Percentiles rank a stretch among this genome's conserved stretches.
phyloP scores from a whole-genome alignment of 2,113 vertebrate genomes.

The Poeciliopsis prolifica region DNA sequence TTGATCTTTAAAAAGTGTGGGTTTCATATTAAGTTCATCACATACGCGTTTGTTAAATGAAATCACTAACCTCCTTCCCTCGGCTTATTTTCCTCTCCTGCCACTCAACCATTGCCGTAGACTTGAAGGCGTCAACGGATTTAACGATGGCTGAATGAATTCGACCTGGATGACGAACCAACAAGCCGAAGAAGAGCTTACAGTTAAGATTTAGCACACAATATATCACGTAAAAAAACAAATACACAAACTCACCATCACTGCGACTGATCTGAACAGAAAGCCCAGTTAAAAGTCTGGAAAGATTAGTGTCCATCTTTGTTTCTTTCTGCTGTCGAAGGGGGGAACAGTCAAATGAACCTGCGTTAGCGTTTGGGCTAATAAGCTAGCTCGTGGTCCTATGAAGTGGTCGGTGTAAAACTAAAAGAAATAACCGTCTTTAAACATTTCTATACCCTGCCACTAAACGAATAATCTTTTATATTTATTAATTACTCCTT shows the following conservation, averaged over 20 bases:
- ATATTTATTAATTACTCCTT: not conserved
- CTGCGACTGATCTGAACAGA: constrained; percentile 73
- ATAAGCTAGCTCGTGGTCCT: not conserved
- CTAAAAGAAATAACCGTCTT: not conserved
- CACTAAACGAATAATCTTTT: not conserved
- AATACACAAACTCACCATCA: constrained; percentile 64
- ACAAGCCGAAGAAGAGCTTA: not conserved
- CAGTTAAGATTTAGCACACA: not conserved
- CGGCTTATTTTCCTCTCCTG: constrained; percentile 52
- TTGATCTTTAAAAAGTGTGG: not conserved
- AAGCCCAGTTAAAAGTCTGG: constrained; percentile 57
- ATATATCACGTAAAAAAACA: too few relatives aligned
- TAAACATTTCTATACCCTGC: not conserved
- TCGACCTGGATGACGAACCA: constrained; percentile 62
- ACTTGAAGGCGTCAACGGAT: constrained; percentile 47
- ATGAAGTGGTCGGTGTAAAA: not conserved
- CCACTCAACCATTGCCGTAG: constrained; percentile 75
- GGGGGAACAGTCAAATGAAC: not conserved
- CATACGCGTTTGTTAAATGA: not conserved
- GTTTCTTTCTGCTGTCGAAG: not conserved
- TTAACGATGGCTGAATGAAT: constrained; percentile 74
- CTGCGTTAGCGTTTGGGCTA: not conserved
- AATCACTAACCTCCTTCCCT: constrained; percentile 74
- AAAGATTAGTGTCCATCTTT: constrained; percentile 56
- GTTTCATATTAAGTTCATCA: not conserved